phyloP scores from a whole-genome alignment of 2,797 vertebrate species.

The Clarias laeviceps region DNA sequence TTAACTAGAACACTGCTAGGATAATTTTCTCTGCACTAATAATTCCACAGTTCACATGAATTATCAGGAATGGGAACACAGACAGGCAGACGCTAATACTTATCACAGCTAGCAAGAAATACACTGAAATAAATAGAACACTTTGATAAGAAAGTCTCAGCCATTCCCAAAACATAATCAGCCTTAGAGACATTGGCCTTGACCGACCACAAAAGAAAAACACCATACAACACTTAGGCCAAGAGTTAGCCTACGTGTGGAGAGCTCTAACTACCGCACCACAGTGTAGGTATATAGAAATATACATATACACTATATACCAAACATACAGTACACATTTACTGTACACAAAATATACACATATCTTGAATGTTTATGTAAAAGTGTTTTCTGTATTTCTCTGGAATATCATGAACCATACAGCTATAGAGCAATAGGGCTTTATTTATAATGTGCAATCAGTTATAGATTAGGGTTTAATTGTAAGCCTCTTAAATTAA shows the following conservation, averaged over 20 bases:
- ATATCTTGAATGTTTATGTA: background rate
- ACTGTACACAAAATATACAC: background rate
- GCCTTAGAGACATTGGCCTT: slow-evolving; percentile 73
- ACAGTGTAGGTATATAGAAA: slow-evolving; percentile 8
- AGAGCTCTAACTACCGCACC: background rate
- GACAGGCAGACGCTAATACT: slow-evolving; percentile 75
- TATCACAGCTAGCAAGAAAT: slow-evolving; percentile 73
- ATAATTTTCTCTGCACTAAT: background rate
- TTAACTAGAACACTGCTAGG: background rate
- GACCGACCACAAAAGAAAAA: slow-evolving; percentile 65
- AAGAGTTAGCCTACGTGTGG: too few relatives aligned
- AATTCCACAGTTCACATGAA: slow-evolving; percentile 28
- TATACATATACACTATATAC: background rate
- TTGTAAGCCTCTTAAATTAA: background rate
- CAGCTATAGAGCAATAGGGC: background rate
- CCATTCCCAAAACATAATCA: slow-evolving; percentile 74
- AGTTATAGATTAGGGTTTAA: slow-evolving; percentile 4
- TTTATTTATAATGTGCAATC: slow-evolving; percentile 4
- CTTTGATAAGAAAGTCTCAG: slow-evolving; percentile 75
- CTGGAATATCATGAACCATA: background rate
- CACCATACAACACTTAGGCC: slow-evolving; percentile 55
- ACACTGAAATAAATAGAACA: slow-evolving; percentile 66
- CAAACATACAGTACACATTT: background rate
- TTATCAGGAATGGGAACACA: slow-evolving; percentile 72
- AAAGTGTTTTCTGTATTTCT: background rate